Evolutionary conservation across 64 coral and sea anemone species (phyloP), one percentile per base, ranked within the genome.

Genomic region (Porites lutea): DNA sequence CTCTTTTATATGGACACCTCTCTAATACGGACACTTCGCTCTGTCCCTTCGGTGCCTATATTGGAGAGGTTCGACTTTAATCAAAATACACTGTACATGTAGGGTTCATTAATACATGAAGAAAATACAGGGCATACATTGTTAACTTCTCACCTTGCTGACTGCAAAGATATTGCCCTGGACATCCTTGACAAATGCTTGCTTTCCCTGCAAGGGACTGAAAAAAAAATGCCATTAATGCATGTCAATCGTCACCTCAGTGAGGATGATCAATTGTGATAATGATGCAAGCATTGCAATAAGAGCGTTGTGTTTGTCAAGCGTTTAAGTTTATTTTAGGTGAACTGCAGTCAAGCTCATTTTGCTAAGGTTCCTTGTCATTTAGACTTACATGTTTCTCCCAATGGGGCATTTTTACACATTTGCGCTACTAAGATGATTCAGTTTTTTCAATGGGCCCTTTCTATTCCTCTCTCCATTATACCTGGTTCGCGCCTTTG

Each of bases 121-220:
- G n/a, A n/a, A n/a, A n/a, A n/a, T n/a, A n/a, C 23, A 2, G 53
- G 6, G 11, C 53, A 55, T 55, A 8, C 11, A 16, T 62, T 6
- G 10, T 11, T 27, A n/a, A 12, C 55, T 13, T 7, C 21, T n/a
- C 37, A 88, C 86, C 86, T 88, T 88, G 86, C 18, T 75, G 72
- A 48, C 86, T 88, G 61, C 86, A 88, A 13, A 88, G 86, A 63
- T 60, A 61, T 37, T 88, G 86, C 60, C 86, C 86, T 48, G 86
- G 86, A 4, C 72, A 88, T 88, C 86, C 86, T 88, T 88, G 58
- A 43, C 86, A 88, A 59, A 88, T 48, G 44, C 71, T 77, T 9
- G 86, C 86, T 77, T 88, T 88, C 13, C 86, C 86, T 63, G 86
- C 72, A 22, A 77, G 54, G 18, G 71, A 48, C 86, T 88, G 6